Evolutionary conservation across 2,113 vertebrate genomes (phyloP), one percentile per base, ranked within the genome.

Genomic region (Psephotus haematonotus): DNA sequence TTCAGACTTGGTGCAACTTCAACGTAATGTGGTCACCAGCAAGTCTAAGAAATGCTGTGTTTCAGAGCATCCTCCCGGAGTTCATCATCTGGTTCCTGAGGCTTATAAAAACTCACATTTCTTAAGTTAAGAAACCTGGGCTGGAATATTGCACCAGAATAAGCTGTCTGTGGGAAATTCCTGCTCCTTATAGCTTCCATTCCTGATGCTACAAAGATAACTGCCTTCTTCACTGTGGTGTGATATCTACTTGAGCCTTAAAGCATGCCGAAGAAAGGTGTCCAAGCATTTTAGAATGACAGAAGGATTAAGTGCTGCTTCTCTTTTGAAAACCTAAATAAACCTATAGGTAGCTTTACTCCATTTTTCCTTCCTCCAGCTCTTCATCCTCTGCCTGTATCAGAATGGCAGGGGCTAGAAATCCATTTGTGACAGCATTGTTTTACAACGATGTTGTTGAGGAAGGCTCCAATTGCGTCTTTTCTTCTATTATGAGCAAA

Each of bases 1-100:
- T 95, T 76, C 55, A 71, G 83, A 33, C 81, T 65, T 25, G 49
- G 91, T 69, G 83, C 46, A 86, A 65, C 94, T 78, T 93, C 72
- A 39, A 29, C 17, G 63, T 6, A 63, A 76, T 6, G 6, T 2
- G 22, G 87, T 53, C 87, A 23, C 52, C 1, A 0, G 49, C 6
- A 12, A 80, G 62, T 27, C 78, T 92, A 10, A 88, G 89, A 93
- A 74, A 78, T 13, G 59, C 33, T 63, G 15, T 15, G 65, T 78
- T 65, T 53, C 60, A 68, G 47, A 87, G 75, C 65, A 47, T 70
- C 37, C 53, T 94, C 68, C 87, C 59, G 69, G 62, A 18, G 64
- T 49, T 93, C 82, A 39, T 94, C 82, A 39, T 85, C 44, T 83
- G 31, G n/a, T 53, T 68, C 67, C 70, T 7, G 41, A 83, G 35